These are phyloP conservation scores for Drosophila pseudotalamancana DNA, from an alignment of 2,888 invertebrate genomes.

Conservation along the genomic window DNA sequence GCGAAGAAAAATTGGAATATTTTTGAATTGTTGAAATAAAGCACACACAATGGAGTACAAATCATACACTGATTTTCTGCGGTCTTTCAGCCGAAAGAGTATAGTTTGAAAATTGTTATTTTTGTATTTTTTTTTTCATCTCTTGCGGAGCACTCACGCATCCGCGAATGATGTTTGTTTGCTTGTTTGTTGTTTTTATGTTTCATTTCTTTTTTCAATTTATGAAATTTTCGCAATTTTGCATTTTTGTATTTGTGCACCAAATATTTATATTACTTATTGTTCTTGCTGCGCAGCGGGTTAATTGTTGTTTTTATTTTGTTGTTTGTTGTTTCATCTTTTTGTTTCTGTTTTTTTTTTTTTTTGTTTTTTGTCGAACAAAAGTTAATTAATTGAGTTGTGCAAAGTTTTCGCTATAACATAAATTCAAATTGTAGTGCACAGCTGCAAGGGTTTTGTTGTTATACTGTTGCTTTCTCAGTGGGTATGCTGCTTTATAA, in stretches of 20 bases:
- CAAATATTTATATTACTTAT: constrained; percentile 65
- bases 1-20: constrained; percentile 1
- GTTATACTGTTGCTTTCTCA: constrained; percentile 14
- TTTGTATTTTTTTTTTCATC: constrained; percentile 10
- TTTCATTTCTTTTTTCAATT: constrained; percentile 43
- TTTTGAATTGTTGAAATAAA: constrained; percentile 6
- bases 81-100: constrained; percentile 57
- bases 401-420: constrained; percentile 73
- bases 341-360: constrained; percentile 35
- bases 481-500: constrained; percentile 8
- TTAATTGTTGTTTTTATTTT: constrained; percentile 26
- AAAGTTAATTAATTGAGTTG: constrained; percentile 82
- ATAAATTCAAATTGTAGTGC: constrained; percentile 73
- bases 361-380: constrained; percentile 49
- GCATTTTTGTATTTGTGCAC: constrained; percentile 45
- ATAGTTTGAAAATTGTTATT: constrained; percentile 56
- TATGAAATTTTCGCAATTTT: constrained; percentile 30
- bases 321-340: constrained; percentile 45
- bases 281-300: constrained; percentile 37
- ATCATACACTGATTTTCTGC: constrained; percentile 69
- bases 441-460: constrained; percentile 27
- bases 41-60: constrained; percentile 4
- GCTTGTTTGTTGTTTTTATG: constrained; percentile 18
- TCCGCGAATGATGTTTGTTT: constrained; percentile 1
- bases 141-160: neutral